phyloP scores from a whole-genome alignment of 1,140 invertebrate genomes.

The Drosophila leontia region DNA sequence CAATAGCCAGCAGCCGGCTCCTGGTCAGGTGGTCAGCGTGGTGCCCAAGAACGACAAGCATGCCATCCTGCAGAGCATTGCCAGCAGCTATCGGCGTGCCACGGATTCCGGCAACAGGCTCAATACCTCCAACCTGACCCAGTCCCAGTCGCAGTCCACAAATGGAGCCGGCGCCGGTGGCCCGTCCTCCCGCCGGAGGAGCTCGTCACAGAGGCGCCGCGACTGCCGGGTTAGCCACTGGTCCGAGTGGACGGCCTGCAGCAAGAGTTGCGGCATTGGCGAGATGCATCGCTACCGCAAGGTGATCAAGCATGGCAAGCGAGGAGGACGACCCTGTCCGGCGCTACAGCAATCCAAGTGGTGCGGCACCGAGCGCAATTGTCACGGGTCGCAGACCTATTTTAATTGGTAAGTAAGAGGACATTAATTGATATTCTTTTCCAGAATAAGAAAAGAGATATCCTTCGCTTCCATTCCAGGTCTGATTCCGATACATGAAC shows the following conservation, averaged over 20 bases:
- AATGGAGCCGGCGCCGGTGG: background rate
- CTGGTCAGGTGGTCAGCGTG: conserved; percentile 76
- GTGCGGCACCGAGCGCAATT: conserved; percentile 92
- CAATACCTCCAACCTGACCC: conserved; percentile 33
- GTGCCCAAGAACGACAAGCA: conserved; percentile 90
- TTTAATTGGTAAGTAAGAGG: conserved; percentile 83
- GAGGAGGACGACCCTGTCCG: conserved; percentile 92
- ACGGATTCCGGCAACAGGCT: conserved; percentile 43
- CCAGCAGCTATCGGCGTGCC: conserved; percentile 81
- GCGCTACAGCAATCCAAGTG: conserved; percentile 93
- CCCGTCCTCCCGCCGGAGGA: conserved; percentile 80
- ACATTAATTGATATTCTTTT: background rate
- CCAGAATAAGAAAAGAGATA: background rate
- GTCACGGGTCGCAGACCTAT: conserved; percentile 86
- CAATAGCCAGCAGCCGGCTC: conserved; percentile 52
- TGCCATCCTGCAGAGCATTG: conserved; percentile 90
- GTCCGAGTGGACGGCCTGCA: conserved; percentile 94
- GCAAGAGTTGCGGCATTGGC: conserved; percentile 94
- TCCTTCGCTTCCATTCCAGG: conserved; percentile 22
- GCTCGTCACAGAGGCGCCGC: conserved; percentile 77
- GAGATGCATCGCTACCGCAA: conserved; percentile 92
- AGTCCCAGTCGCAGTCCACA: background rate
- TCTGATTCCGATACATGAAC: conserved; percentile 83
- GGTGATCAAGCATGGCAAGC: conserved; percentile 90
- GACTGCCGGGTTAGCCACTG: conserved; percentile 95